phyloP scores from a whole-genome alignment of 2,113 vertebrate genomes.

The Ondatra zibethicus region DNA sequence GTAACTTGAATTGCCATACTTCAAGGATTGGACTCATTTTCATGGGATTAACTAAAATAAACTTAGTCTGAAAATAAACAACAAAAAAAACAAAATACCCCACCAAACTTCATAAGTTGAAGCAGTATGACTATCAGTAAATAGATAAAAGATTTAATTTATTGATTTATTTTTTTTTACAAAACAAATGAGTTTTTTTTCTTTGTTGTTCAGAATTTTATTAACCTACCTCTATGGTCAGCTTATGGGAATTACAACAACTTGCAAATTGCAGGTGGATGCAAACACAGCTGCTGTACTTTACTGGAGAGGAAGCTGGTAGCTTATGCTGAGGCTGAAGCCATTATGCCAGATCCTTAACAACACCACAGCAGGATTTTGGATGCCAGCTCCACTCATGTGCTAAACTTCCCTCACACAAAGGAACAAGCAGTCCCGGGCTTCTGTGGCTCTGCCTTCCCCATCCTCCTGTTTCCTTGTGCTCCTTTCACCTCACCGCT shows the following conservation, averaged over 20 bases:
- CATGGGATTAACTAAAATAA: slow-evolving; percentile 61
- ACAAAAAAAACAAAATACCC: not conserved
- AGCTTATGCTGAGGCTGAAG: slow-evolving; percentile 34
- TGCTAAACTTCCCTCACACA: slow-evolving; percentile 32
- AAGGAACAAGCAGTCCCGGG: not conserved
- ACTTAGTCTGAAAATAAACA: not conserved
- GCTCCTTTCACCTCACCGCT: accelerated
- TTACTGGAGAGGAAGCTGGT: not conserved
- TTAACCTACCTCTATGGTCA: not conserved
- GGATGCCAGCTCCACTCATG: slow-evolving; percentile 40
- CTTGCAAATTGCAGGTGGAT: not conserved
- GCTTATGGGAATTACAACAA: not conserved
- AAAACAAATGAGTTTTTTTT: not conserved
- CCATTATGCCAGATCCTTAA: slow-evolving; percentile 52
- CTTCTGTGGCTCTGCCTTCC: not conserved
- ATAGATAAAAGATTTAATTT: not conserved
- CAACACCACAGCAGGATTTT: not conserved
- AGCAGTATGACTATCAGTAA: slow-evolving; percentile 10
- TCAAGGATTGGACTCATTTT: slow-evolving; percentile 75
- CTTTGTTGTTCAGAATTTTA: slow-evolving; percentile 4
- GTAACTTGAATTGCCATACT: not conserved
- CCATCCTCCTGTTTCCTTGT: not conserved
- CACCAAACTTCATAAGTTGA: not conserved
- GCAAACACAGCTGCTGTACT: not conserved
- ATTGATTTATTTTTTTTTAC: not conserved